These are phyloP conservation scores for Brachyalestes nurse DNA, from an alignment of 2,797 vertebrate genomes.

Conservation along the genomic window DNA sequence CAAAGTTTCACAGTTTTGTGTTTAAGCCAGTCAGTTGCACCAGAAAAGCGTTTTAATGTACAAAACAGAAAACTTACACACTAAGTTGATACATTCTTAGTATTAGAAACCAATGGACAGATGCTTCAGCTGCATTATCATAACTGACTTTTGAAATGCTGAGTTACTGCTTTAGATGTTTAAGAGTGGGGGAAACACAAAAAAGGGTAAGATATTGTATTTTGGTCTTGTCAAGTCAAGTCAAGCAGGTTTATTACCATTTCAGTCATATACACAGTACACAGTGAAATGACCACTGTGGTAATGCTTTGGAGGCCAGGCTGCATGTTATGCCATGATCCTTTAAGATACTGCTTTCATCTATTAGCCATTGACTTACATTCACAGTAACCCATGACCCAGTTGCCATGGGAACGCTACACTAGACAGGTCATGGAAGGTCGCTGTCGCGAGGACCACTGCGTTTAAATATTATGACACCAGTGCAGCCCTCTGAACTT, in stretches of 20 bases:
- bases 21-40: no score
- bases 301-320: neutral
- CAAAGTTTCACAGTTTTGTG: neutral
- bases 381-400: conserved; percentile 7
- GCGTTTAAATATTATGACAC: neutral
- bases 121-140: no score
- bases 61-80: no score
- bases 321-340: neutral
- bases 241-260: neutral
- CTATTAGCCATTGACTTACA: neutral
- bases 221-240: no score
- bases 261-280: neutral
- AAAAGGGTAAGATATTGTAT: no score
- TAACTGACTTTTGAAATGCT: no score
- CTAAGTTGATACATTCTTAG: no score
- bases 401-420: conserved; percentile 22
- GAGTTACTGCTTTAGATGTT: no score
- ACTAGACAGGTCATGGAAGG: conserved; percentile 18
- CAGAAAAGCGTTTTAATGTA: no score
- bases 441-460: neutral
- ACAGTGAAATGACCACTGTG: neutral
- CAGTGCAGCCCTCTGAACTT: conserved; percentile 21
- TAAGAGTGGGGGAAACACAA: no score
- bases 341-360: no score
- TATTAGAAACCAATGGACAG: no score